These are phyloP conservation scores for Vollenhovia emeryi DNA, from an alignment of 1,140 invertebrate genomes.

Conservation along the genomic window DNA sequence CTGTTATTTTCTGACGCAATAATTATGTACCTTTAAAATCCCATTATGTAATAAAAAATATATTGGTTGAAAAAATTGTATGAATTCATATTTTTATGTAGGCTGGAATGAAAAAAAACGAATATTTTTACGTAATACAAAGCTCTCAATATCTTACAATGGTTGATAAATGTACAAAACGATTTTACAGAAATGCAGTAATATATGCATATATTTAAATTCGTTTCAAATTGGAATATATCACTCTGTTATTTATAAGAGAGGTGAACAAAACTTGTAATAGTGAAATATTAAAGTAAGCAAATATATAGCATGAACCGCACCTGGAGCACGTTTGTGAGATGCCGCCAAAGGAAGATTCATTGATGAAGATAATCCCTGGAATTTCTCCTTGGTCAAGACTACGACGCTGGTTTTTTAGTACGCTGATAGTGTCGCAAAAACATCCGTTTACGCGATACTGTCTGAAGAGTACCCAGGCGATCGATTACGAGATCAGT, in stretches of 20 bases:
- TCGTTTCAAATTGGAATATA: background rate
- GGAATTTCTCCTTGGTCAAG: conserved; percentile 48
- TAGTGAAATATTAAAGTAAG: conserved; percentile 2
- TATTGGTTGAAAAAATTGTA: background rate
- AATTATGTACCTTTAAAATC: background rate
- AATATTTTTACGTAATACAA: background rate
- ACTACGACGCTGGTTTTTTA: conserved; percentile 68
- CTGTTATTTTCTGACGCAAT: background rate
- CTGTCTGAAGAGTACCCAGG: conserved; percentile 76
- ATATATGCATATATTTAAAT: background rate
- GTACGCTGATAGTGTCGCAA: conserved; percentile 58
- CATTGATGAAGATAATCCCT: conserved; percentile 43
- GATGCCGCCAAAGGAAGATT: conserved; percentile 55
- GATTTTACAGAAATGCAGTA: background rate
- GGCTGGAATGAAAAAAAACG: background rate
- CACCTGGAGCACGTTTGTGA: conserved; percentile 72
- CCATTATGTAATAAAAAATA: background rate
- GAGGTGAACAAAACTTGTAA: background rate
- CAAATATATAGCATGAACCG: conserved; percentile 25
- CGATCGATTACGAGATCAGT: conserved; percentile 78
- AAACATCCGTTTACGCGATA: conserved; percentile 72
- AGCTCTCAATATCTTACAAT: background rate
- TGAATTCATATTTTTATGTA: background rate
- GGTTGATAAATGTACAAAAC: background rate
- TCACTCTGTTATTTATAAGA: background rate